A percentile compares a stretch with the other conserved stretches of the same genome.
phyloP scores from a whole-genome alignment of 2,797 vertebrate genomes.

The Pelobates cultripes region DNA sequence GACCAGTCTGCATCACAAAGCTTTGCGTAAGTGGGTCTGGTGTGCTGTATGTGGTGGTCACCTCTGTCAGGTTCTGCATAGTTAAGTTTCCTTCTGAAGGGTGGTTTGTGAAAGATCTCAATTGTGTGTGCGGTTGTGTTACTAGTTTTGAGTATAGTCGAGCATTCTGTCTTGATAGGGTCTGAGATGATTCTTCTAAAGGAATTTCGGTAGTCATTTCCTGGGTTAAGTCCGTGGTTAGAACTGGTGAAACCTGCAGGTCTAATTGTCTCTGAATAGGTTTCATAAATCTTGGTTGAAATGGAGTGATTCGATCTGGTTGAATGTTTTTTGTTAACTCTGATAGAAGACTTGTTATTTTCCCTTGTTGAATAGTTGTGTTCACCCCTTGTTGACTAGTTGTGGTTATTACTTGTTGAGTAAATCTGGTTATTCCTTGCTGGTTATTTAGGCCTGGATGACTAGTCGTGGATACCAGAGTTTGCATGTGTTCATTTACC shows the following conservation, averaged over 20 bases:
- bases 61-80: neutral
- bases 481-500: neutral
- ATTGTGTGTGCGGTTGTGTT: neutral
- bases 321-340: neutral
- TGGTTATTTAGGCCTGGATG: too few species aligned
- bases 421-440: too few species aligned
- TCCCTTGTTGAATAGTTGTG: neutral
- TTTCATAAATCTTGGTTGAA: neutral
- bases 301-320: neutral
- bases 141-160: neutral
- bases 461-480: too few species aligned
- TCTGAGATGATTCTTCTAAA: neutral
- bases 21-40: neutral
- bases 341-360: too few species aligned
- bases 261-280: neutral
- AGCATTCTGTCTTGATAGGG: constrained; percentile 3
- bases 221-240: neutral
- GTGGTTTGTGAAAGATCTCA: neutral
- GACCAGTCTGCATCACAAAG: neutral
- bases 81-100: neutral
- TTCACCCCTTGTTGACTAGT: neutral
- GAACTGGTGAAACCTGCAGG: neutral
- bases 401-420: neutral
- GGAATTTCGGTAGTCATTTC: neutral
- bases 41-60: neutral